Percentiles rank a stretch among this genome's conserved stretches.
These are phyloP conservation scores for Drosophila obscura DNA, from an alignment of 1,140 invertebrate species.

Conservation along the genomic window DNA sequence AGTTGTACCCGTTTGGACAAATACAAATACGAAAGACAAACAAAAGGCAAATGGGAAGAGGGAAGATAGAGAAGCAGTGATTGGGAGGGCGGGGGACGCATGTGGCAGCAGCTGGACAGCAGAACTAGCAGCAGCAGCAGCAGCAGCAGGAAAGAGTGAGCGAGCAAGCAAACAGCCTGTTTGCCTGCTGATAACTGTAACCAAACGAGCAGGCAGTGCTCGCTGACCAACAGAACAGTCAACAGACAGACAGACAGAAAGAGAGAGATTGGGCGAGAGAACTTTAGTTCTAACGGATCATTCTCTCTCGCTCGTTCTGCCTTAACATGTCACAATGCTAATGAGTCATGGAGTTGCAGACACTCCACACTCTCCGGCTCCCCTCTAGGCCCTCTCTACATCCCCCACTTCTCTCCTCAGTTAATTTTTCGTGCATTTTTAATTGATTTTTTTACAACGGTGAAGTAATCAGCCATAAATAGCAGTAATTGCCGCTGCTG, in stretches of 20 bases:
- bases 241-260: no score
- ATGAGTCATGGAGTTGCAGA: slow-evolving; percentile 65
- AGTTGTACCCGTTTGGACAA: slow-evolving; percentile 68
- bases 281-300: slow-evolving; percentile 39
- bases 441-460: slow-evolving; percentile 79
- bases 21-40: slow-evolving; percentile 58
- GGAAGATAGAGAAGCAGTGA: background rate
- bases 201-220: slow-evolving; percentile 32
- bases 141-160: slow-evolving; percentile 28
- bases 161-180: slow-evolving; percentile 35
- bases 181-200: slow-evolving; percentile 70
- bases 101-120: slow-evolving; percentile 57
- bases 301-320: slow-evolving; percentile 13
- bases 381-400: background rate
- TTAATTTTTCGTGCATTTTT: slow-evolving; percentile 73
- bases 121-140: slow-evolving; percentile 8
- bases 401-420: slow-evolving; percentile 1
- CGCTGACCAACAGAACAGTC: slow-evolving; percentile 14
- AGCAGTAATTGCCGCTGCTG: slow-evolving; percentile 69
- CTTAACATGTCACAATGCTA: slow-evolving; percentile 69
- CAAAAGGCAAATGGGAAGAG: slow-evolving; percentile 33
- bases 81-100: slow-evolving; percentile 22
- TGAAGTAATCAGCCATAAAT: slow-evolving; percentile 80
- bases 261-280: slow-evolving; percentile 3
- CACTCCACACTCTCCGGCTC: slow-evolving; percentile 15